phyloP scores from a whole-genome alignment of 2,113 vertebrate genomes.

The Nymphicus hollandicus region DNA sequence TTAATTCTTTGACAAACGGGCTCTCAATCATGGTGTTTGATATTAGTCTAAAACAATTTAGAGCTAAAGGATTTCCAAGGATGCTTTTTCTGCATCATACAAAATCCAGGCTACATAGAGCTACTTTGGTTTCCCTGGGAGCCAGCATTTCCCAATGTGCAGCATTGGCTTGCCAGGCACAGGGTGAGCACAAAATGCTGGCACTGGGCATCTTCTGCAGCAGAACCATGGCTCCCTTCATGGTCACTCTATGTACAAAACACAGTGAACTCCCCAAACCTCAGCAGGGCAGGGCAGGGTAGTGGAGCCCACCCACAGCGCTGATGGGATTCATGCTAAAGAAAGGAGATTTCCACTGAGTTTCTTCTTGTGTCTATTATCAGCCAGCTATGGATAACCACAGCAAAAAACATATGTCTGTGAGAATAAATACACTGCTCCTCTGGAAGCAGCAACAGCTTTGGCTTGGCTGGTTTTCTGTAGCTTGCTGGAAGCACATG shows the following conservation, averaged over 20 bases:
- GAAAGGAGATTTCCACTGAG: not conserved
- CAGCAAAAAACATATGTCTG: not conserved
- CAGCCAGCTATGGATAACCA: not conserved
- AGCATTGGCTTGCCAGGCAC: not conserved
- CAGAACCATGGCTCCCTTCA: rapidly evolving
- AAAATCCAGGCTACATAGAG: not conserved
- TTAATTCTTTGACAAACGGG: not conserved
- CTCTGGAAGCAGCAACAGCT: not conserved
- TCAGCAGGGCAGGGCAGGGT: not conserved
- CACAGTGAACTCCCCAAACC: not conserved
- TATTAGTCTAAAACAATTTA: not conserved
- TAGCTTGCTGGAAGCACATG: not conserved
- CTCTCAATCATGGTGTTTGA: not conserved
- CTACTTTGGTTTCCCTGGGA: not conserved
- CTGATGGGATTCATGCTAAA: rapidly evolving
- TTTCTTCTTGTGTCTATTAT: not conserved
- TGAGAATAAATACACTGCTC: not conserved
- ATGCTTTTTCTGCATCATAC: not conserved
- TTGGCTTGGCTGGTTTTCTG: not conserved
- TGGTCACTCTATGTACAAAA: rapidly evolving
- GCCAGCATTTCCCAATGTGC: rapidly evolving
- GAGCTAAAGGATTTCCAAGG: not conserved
- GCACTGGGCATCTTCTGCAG: rapidly evolving
- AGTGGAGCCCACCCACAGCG: not conserved
- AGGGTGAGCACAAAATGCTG: not conserved